Percentiles rank a stretch among this genome's conserved stretches.
Conservation (phyloP, 2,113 vertebrate genomes). For the Terrapene triunguis region DNA sequence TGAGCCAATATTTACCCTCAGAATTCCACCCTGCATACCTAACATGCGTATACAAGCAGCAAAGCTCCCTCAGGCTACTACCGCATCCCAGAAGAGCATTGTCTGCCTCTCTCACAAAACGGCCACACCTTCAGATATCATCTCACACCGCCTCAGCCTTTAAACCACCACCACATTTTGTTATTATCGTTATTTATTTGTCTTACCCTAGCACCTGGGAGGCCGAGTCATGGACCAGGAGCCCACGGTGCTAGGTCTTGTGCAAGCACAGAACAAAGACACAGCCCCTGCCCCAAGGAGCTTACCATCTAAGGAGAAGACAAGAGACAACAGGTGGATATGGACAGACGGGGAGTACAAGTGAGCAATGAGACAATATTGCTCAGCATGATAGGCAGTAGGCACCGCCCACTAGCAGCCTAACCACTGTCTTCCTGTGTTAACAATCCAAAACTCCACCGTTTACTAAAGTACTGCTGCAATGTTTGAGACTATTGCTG, state of each 20-base stretch:
- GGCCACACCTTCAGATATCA: fast-evolving
- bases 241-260: neutral
- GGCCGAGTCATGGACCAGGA: no score
- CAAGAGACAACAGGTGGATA: neutral
- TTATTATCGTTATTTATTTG: neutral
- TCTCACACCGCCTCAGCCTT: neutral
- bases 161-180: neutral
- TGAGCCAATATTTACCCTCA: constrained; percentile 57
- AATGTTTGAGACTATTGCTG: neutral
- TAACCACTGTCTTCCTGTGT: neutral
- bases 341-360: neutral
- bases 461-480: neutral
- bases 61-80: neutral
- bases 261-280: neutral
- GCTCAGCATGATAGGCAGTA: neutral
- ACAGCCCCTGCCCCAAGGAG: neutral
- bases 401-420: no score
- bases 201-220: neutral
- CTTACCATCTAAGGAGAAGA: neutral
- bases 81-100: neutral
- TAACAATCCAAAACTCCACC: neutral
- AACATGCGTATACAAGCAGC: constrained; percentile 37
- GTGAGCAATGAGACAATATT: neutral
- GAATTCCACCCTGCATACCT: constrained; percentile 39
- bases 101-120: neutral